A percentile compares a stretch with the other conserved stretches of the same genome.
phyloP scores from a whole-genome alignment of 2,113 vertebrate genomes.

The Propithecus coquereli region DNA sequence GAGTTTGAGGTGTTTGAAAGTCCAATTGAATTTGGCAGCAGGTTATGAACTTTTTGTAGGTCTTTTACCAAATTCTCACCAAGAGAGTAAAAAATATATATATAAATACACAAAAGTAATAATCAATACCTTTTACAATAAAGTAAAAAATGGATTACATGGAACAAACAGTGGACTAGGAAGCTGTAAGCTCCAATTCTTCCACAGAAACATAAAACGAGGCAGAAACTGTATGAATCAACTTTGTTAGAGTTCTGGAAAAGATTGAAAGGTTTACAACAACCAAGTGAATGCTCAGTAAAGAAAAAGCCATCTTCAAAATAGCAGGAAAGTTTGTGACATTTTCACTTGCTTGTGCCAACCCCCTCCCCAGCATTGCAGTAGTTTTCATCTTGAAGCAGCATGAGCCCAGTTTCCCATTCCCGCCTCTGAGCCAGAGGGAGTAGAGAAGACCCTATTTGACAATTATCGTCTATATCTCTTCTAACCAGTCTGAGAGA shows the following conservation, averaged over 20 bases:
- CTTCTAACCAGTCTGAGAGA: background rate
- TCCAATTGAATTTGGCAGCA: background rate
- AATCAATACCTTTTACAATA: background rate
- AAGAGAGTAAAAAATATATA: background rate
- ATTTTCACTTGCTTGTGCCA: background rate
- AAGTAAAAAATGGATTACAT: background rate
- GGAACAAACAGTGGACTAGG: background rate
- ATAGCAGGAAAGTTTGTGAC: background rate
- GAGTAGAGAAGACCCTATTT: background rate
- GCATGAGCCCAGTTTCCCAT: background rate
- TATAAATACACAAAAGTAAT: background rate
- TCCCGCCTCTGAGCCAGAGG: background rate
- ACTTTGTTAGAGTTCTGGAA: background rate
- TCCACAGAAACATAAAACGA: background rate
- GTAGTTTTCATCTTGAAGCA: background rate
- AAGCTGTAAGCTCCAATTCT: background rate
- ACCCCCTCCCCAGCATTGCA: background rate
- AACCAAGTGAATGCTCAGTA: background rate
- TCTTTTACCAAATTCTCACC: background rate
- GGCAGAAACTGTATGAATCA: background rate
- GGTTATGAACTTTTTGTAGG: background rate
- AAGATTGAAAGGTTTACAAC: background rate
- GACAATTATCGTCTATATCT: background rate
- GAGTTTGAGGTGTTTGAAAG: background rate
- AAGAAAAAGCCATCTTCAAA: background rate